A percentile compares a stretch with the other conserved stretches of the same genome.
These are phyloP conservation scores for Caenorhabditis uteleia DNA, from an alignment of 2,888 invertebrate species.

Conservation along the genomic window DNA sequence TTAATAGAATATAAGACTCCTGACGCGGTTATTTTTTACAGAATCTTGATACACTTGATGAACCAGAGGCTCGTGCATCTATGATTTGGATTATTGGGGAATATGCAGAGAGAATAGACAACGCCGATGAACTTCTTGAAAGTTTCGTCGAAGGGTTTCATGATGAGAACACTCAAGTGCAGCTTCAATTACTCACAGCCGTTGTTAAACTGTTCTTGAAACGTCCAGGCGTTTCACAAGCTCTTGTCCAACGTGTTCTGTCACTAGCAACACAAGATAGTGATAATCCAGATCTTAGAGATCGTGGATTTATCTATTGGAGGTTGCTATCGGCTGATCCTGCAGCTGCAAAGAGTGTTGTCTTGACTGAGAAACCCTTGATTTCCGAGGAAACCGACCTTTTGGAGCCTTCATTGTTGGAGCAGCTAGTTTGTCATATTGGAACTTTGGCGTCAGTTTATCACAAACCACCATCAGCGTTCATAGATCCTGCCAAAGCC, in stretches of 20 bases:
- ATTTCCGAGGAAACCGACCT: slow-evolving; percentile 80
- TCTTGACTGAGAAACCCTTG: slow-evolving; percentile 95
- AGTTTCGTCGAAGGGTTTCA: slow-evolving; percentile 97
- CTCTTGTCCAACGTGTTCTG: slow-evolving; percentile 88
- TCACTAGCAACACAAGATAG: slow-evolving; percentile 78
- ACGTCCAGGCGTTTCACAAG: slow-evolving; percentile 96
- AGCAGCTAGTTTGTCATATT: slow-evolving; percentile 96
- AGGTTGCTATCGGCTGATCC: slow-evolving; percentile 96
- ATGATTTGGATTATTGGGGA: slow-evolving; percentile 90
- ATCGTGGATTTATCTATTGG: slow-evolving; percentile 99
- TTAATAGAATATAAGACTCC: neutral
- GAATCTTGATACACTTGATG: slow-evolving; percentile 96
- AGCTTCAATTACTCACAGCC: slow-evolving; percentile 92
- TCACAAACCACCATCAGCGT: slow-evolving; percentile 97
- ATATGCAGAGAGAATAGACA: slow-evolving; percentile 98
- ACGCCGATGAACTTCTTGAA: slow-evolving; percentile 95
- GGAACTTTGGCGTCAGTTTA: slow-evolving; percentile 97
- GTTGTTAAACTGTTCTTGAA: slow-evolving; percentile 98
- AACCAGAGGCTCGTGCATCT: slow-evolving; percentile 90
- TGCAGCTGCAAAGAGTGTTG: slow-evolving; percentile 95
- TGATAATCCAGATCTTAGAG: slow-evolving; percentile 96
- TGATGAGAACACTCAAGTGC: slow-evolving; percentile 92
- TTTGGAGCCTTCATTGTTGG: slow-evolving; percentile 83
- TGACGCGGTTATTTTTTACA: no score
- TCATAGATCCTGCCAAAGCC: slow-evolving; percentile 82